Evolutionary conservation across 2,797 vertebrate species (phyloP).

Genomic region (Eidolon dupreanum): DNA sequence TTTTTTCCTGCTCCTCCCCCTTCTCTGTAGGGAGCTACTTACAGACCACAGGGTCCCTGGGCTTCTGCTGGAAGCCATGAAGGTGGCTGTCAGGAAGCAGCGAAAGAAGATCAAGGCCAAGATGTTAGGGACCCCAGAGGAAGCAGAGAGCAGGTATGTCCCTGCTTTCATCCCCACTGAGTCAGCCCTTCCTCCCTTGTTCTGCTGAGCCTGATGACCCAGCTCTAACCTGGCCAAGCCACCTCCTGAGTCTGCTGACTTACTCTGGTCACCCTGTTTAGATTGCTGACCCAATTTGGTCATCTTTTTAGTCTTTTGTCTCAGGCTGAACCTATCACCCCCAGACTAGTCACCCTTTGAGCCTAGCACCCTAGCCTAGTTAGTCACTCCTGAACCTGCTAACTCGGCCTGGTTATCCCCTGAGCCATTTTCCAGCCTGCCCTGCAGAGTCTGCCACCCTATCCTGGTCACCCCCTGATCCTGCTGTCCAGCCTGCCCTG

Average conservation of each 20-base stretch:
- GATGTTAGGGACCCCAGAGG: constrained; percentile 94
- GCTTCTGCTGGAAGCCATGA: constrained; percentile 92
- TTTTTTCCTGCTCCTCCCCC: not conserved
- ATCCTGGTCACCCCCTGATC: not conserved
- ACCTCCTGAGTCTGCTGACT: not conserved
- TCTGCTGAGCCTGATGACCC: not conserved
- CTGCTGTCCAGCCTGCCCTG: not conserved
- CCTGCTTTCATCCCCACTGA: not conserved
- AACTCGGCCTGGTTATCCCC: not conserved
- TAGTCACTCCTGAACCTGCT: not conserved
- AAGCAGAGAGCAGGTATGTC: constrained; percentile 91
- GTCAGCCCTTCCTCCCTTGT: not conserved
- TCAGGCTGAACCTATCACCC: not conserved
- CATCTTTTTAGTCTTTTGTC: not conserved
- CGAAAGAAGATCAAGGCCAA: constrained; percentile 95
- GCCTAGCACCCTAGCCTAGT: not conserved
- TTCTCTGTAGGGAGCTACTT: constrained; percentile 91
- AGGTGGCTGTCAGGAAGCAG: constrained; percentile 91
- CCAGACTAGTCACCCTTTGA: not conserved
- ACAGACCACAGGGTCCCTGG: constrained; percentile 92
- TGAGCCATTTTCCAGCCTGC: not conserved
- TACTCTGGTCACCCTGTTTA: not conserved
- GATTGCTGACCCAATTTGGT: not conserved
- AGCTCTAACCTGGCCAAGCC: not conserved
- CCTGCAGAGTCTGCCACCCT: not conserved